A percentile compares a stretch with the other conserved stretches of the same genome.
Evolutionary conservation across 2,888 invertebrate species (phyloP).

Genomic region (Bugulina stolonifera): DNA sequence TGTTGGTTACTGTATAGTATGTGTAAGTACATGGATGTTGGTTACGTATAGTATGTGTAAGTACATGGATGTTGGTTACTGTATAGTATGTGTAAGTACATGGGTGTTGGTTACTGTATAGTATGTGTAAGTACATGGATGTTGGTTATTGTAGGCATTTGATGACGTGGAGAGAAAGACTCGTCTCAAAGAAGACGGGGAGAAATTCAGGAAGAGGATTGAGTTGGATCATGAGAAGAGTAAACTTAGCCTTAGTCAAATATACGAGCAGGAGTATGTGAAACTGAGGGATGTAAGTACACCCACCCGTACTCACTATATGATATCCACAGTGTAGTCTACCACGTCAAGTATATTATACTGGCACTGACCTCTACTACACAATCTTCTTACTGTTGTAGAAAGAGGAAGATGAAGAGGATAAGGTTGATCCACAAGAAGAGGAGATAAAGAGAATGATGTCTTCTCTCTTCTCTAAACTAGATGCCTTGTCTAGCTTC

Average conservation of each 20-base stretch:
- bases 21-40: no score
- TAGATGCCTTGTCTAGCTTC: slow-evolving; percentile 88
- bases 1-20: no score
- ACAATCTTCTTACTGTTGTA: background rate
- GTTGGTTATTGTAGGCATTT: slow-evolving; percentile 63
- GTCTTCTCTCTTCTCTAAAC: slow-evolving; percentile 70
- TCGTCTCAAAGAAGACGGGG: slow-evolving; percentile 74
- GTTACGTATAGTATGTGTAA: no score
- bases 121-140: no score
- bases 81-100: no score
- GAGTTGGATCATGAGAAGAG: slow-evolving; percentile 88
- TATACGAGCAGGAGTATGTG: slow-evolving; percentile 70
- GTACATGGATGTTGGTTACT: no score
- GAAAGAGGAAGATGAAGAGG: slow-evolving; percentile 53
- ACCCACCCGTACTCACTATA: no score
- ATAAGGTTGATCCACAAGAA: slow-evolving; percentile 62
- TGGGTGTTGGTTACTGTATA: no score
- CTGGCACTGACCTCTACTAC: no score
- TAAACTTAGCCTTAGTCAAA: slow-evolving; percentile 82
- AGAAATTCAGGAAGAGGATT: slow-evolving; percentile 79
- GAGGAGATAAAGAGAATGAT: slow-evolving; percentile 70
- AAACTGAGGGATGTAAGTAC: slow-evolving; percentile 34
- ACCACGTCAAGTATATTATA: no score
- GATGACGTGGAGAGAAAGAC: slow-evolving; percentile 85
- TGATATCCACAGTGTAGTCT: no score